A percentile compares a stretch with the other conserved stretches of the same genome.
phyloP scores from a whole-genome alignment of 2,888 invertebrate genomes.

The Malthinus seriepunctatus region DNA sequence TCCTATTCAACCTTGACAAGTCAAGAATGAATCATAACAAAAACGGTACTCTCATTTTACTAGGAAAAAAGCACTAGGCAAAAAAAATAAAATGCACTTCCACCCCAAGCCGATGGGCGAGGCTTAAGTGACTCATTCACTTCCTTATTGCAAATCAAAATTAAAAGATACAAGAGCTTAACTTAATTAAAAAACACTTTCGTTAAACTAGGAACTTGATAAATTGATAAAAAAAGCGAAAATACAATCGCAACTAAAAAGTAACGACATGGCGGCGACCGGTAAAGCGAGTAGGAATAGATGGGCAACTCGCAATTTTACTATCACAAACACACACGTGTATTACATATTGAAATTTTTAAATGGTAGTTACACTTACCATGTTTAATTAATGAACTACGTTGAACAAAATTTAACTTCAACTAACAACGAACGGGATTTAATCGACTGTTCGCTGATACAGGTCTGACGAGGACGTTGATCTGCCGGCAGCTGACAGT shows the following conservation, averaged over 20 bases:
- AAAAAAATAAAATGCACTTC: slow-evolving; percentile 23
- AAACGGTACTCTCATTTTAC: slow-evolving; percentile 14
- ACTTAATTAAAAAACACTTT: not conserved
- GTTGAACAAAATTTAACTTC: slow-evolving; percentile 44
- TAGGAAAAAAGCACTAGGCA: slow-evolving; percentile 18
- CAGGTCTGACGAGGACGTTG: slow-evolving; percentile 55
- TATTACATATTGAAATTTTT: not conserved
- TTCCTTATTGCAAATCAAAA: not conserved
- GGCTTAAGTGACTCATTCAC: slow-evolving; percentile 29
- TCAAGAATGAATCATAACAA: slow-evolving; percentile 33
- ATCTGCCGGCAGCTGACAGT: slow-evolving; percentile 48
- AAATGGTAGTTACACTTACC: slow-evolving; percentile 43
- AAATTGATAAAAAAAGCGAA: not conserved
- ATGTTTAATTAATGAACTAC: slow-evolving; percentile 48
- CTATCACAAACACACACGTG: slow-evolving; percentile 9
- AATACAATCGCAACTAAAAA: slow-evolving; percentile 5
- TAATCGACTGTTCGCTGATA: slow-evolving; percentile 48
- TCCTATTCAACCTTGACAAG: slow-evolving; percentile 29
- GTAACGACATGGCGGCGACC: slow-evolving; percentile 46
- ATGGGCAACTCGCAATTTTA: not conserved
- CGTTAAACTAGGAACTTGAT: too few relatives aligned
- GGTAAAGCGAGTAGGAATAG: slow-evolving; percentile 13
- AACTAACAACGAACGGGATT: slow-evolving; percentile 48
- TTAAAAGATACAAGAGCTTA: not conserved
- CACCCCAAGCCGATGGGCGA: slow-evolving; percentile 33